Percentiles rank a stretch among this genome's conserved stretches.
Conservation (phyloP, 2,113 vertebrate species). For the Drymodes brunneopygia region DNA sequence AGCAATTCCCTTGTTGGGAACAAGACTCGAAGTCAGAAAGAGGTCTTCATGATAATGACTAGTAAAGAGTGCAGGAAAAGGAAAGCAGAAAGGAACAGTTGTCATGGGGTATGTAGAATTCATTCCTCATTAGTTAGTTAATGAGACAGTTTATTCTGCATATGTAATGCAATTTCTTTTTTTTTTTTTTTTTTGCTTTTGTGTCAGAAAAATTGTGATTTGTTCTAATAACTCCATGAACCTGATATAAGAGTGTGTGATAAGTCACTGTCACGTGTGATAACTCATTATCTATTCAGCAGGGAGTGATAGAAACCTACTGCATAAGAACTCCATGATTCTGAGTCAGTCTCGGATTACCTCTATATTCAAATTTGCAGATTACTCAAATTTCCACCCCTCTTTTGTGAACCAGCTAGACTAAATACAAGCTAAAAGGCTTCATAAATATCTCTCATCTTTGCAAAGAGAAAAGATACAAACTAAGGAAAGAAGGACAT, state of each 20-base stretch:
- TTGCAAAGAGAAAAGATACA: background rate
- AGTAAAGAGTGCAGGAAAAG: background rate
- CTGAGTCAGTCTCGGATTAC: background rate
- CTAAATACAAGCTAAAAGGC: background rate
- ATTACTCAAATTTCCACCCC: background rate
- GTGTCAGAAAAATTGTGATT: background rate
- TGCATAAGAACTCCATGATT: background rate
- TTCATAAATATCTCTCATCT: background rate
- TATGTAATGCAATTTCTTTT: background rate
- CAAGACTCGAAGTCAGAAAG: background rate
- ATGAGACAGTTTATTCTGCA: slow-evolving; percentile 12
- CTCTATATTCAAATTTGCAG: background rate
- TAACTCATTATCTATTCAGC: background rate
- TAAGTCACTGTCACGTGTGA: fast-evolving
- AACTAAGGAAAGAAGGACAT: background rate
- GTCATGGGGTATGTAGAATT: background rate
- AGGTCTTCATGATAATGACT: background rate
- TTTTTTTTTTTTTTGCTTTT: background rate
- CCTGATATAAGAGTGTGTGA: background rate
- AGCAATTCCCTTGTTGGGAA: background rate
- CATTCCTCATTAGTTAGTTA: slow-evolving; percentile 21
- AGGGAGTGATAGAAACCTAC: background rate
- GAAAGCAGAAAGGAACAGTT: background rate
- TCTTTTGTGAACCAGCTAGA: background rate
- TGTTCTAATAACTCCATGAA: background rate